Evolutionary conservation across 2,888 invertebrate genomes (phyloP).

Genomic region (Archips crataeganus): DNA sequence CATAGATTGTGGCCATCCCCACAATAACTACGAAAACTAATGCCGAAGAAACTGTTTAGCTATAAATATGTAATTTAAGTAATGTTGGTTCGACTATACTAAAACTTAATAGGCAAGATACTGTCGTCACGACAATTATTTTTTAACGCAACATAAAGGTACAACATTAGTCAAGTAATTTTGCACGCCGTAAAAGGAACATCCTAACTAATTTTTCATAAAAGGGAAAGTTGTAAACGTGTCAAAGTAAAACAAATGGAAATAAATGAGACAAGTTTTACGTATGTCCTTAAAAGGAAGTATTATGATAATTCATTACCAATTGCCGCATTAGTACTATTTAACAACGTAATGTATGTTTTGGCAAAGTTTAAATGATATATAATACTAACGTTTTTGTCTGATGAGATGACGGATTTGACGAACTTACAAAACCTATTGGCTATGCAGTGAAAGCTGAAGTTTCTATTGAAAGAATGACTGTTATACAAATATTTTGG

Average conservation of each 20-base stretch:
- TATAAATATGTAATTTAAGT: not conserved
- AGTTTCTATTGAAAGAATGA: not conserved
- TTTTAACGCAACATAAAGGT: not conserved
- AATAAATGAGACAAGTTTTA: slow-evolving; percentile 5
- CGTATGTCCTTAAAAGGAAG: slow-evolving; percentile 6
- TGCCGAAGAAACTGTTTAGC: too few species aligned
- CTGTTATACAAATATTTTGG: not conserved
- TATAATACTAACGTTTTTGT: slow-evolving; percentile 20
- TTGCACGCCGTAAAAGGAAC: not conserved
- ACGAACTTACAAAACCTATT: slow-evolving; percentile 3
- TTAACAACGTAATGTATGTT: slow-evolving; percentile 13
- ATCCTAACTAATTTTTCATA: not conserved
- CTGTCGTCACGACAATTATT: not conserved
- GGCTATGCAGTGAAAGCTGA: slow-evolving; percentile 23
- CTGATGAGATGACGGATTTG: slow-evolving; percentile 19
- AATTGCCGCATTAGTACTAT: slow-evolving; percentile 6
- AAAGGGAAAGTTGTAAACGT: slow-evolving; percentile 2
- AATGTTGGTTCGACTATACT: not conserved
- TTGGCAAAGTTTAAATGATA: slow-evolving; percentile 10
- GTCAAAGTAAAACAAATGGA: slow-evolving; percentile 8
- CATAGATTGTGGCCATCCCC: too few species aligned
- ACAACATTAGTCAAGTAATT: not conserved
- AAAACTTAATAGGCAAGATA: not conserved
- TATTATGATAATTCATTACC: not conserved
- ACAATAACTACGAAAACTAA: too few species aligned